Evolutionary conservation across 1,140 invertebrate genomes (phyloP).

Genomic region (Drosophila navojoa): DNA sequence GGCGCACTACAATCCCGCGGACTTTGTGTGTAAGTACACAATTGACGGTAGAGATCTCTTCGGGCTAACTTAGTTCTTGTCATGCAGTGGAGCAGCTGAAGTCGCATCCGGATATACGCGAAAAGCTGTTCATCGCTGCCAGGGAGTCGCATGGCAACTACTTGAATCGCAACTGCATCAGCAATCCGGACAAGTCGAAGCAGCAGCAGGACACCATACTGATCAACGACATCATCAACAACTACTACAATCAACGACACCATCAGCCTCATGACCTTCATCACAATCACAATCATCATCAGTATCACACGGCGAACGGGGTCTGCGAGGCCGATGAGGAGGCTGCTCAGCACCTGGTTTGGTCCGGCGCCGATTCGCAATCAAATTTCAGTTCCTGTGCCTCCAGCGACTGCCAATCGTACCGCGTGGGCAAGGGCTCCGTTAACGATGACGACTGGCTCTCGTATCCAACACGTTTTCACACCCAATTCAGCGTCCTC

Average conservation of each 20-base stretch:
- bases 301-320: slow-evolving; percentile 48
- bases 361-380: slow-evolving; percentile 86
- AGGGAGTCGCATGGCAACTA: slow-evolving; percentile 84
- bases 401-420: slow-evolving; percentile 86
- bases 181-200: slow-evolving; percentile 44
- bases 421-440: slow-evolving; percentile 47
- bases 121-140: slow-evolving; percentile 89
- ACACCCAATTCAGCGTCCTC: slow-evolving; percentile 91
- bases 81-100: slow-evolving; percentile 91
- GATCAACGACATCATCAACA: slow-evolving; percentile 76
- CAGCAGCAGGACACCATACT: slow-evolving; percentile 67
- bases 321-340: slow-evolving; percentile 85
- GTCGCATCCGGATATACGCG: slow-evolving; percentile 87
- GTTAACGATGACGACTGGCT: slow-evolving; percentile 86
- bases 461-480: slow-evolving; percentile 89
- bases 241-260: slow-evolving; percentile 75
- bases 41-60: neutral
- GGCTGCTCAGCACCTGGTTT: slow-evolving; percentile 89
- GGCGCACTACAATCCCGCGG: slow-evolving; percentile 93
- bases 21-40: slow-evolving; percentile 91
- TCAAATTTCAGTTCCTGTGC: slow-evolving; percentile 88
- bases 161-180: slow-evolving; percentile 86
- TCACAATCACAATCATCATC: slow-evolving; percentile 36
- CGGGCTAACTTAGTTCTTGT: slow-evolving; percentile 1
- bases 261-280: slow-evolving; percentile 30